A percentile compares a stretch with the other conserved stretches of the same genome.
Evolutionary conservation across 2,797 vertebrate species (phyloP).

Genomic region (Peromyscus aztecus): DNA sequence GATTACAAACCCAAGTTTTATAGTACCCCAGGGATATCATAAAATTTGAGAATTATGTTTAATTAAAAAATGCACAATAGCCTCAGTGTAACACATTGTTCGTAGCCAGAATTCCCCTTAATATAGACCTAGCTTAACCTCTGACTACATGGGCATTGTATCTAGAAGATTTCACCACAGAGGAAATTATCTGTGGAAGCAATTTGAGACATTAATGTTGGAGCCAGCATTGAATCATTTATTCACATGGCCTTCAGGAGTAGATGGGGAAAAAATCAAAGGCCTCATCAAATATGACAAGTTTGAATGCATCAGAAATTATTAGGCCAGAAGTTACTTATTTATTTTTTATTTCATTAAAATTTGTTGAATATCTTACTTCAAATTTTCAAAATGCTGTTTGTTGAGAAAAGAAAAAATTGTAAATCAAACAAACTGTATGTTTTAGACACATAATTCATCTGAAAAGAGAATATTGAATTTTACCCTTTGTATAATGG

Average conservation of each 20-base stretch:
- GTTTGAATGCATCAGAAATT: background rate
- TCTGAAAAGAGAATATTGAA: background rate
- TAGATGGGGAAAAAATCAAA: background rate
- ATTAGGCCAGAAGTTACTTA: background rate
- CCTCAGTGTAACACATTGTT: constrained; percentile 25
- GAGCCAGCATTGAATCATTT: background rate
- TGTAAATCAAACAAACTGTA: background rate
- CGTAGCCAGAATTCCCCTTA: constrained; percentile 26
- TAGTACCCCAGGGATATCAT: constrained; percentile 37
- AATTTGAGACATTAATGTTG: background rate
- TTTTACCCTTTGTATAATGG: background rate
- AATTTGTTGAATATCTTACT: background rate
- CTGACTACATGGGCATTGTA: background rate
- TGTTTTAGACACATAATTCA: too few relatives aligned
- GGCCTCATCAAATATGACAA: background rate
- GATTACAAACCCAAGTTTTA: constrained; percentile 68
- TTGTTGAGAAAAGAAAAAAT: background rate
- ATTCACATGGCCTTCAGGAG: background rate
- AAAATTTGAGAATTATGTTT: constrained; percentile 79
- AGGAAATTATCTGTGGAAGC: background rate
- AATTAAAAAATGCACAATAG: constrained; percentile 77
- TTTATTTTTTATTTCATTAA: background rate
- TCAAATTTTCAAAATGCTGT: background rate
- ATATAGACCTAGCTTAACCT: constrained; percentile 39
- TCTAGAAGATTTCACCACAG: background rate